Conservation (phyloP, 2,888 invertebrate genomes). For the Himalopsyche japonica region DNA sequence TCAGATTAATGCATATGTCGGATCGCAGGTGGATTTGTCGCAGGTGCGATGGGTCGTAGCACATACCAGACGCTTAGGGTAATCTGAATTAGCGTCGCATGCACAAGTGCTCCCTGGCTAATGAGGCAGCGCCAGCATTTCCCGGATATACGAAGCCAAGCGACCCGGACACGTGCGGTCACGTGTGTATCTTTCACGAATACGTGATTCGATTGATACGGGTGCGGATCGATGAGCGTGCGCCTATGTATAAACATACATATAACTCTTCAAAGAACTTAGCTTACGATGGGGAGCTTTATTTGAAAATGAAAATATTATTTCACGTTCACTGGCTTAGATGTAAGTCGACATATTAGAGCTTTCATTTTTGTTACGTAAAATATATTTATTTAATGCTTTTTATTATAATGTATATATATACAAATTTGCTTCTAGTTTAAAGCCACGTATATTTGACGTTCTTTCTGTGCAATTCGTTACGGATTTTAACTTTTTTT, state of each 20-base stretch:
- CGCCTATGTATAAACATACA: background rate
- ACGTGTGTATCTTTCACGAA: background rate
- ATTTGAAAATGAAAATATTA: background rate
- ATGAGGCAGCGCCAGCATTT: background rate
- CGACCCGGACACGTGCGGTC: background rate
- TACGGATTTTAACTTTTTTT: too few relatives aligned
- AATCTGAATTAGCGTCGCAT: background rate
- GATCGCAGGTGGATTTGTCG: background rate
- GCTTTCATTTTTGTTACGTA: too few relatives aligned
- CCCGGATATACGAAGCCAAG: background rate
- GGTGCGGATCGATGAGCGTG: background rate
- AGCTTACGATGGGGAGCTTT: background rate
- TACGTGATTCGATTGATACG: constrained; percentile 1
- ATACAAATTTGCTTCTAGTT: too few relatives aligned
- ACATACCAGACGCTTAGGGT: background rate
- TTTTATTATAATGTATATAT: too few relatives aligned
- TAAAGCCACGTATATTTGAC: too few relatives aligned
- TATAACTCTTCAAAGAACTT: background rate
- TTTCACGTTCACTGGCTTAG: too few relatives aligned
- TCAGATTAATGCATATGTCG: background rate
- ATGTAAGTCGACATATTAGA: too few relatives aligned
- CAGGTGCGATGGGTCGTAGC: background rate
- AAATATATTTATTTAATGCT: too few relatives aligned
- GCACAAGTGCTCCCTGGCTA: background rate
- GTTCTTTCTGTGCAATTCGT: too few relatives aligned